Base-by-base conservation (phyloP, 1,140 invertebrate genomes). In the Macrobrachium nipponense region DNA sequence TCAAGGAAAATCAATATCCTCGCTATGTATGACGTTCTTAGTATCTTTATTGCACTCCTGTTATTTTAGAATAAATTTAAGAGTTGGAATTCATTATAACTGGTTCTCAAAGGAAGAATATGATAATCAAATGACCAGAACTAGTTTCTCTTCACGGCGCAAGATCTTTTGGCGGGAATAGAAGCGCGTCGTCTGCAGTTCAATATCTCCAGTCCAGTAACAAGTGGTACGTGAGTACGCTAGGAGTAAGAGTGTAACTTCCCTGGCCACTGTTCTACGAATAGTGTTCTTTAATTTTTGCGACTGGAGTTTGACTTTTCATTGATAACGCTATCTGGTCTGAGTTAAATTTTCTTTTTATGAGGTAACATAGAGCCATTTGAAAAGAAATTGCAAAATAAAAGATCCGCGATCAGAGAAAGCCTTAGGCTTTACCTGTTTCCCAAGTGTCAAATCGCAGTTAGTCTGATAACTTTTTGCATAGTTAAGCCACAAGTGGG, bases 121-220 rank as follows among this genome's bases (percentile, higher is more conserved):
- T 10, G 17, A 43, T 15, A 17, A 17, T 15, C 15, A 27, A 60
- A 8, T 17, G 36, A 44, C 10, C 51, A 17, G 68, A 75, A 79
- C 75, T 79, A 79, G 60, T 79, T 78, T 79, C 3, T 5, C 44
- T 44, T 15, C 20, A 51, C 17, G 20, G 84, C 77, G 68, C 62
- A 86, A 73, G 77, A 59, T 86, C 77, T 86, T 86, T 86, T 86
- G 84, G 84, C 84, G 84, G 84, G 84, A 86, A 86, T 77, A 79
- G 77, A 18, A n/a, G 7, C 36, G 20, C 61, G 44, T 51, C 66
- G 23, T 23, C 66, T 20, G 60, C 77, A 73, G 84, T 60, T 86
- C 84, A 79, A 86, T 86, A 86, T 72, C 76, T 60, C 23, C 84
- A 86, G 84, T 60, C 23, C 84, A 86, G 84, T 86, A 86, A 86